phyloP scores from a whole-genome alignment of 2,888 invertebrate species.

The Laspeyria flexula region DNA sequence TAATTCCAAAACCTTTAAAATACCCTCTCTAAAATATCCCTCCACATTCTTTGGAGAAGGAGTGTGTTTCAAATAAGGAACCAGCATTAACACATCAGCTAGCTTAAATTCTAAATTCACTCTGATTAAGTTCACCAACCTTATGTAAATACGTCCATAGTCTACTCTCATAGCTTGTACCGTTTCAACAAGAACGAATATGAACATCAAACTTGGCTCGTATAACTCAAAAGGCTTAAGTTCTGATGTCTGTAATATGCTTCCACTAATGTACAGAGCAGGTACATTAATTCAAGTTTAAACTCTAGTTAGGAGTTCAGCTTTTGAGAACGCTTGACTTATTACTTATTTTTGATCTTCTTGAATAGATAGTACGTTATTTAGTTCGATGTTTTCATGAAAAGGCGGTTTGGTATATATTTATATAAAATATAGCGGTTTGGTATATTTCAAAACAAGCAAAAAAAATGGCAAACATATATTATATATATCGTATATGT shows the following conservation, averaged over 20 bases:
- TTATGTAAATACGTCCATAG: neutral
- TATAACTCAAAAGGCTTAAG: conserved; percentile 66
- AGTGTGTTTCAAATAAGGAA: no score
- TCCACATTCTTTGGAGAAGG: no score
- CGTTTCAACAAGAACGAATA: conserved; percentile 43
- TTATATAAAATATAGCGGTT: no score
- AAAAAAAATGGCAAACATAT: no score
- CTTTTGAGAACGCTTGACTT: conserved; percentile 12
- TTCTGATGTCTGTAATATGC: conserved; percentile 55
- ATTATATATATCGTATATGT: no score
- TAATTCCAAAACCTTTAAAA: no score
- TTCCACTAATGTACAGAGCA: conserved; percentile 41
- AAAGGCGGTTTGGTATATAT: neutral
- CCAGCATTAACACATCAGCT: neutral
- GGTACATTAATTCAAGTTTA: conserved; percentile 44
- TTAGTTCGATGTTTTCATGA: neutral
- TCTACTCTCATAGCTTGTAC: conserved; percentile 34
- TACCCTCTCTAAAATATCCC: no score
- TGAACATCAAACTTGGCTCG: conserved; percentile 66
- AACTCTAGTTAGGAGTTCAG: conserved; percentile 27
- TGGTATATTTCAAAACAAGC: no score
- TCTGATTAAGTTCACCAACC: neutral
- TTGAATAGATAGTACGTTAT: neutral
- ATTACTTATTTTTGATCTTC: conserved; percentile 26
- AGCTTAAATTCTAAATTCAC: neutral